Conservation (phyloP, 1,140 invertebrate species). For the Diprion similis region DNA sequence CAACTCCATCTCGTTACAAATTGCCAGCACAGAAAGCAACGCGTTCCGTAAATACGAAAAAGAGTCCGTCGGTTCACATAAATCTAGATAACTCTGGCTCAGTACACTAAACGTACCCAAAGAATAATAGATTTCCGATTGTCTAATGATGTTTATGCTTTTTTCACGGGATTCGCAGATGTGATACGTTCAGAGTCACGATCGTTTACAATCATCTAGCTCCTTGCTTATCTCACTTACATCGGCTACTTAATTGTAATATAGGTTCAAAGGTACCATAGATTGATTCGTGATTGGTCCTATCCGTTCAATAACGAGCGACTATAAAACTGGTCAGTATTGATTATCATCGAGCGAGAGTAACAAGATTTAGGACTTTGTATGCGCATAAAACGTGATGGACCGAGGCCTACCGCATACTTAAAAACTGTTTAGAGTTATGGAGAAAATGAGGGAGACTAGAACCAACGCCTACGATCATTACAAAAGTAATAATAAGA, state of each 20-base stretch:
- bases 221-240: neutral
- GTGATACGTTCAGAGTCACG: neutral
- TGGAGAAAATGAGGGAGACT: too few relatives aligned
- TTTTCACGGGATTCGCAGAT: neutral
- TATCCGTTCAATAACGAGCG: too few relatives aligned
- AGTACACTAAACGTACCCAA: neutral
- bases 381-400: too few relatives aligned
- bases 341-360: too few relatives aligned
- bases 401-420: too few relatives aligned
- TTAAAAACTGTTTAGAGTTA: too few relatives aligned
- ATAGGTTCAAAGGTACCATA: too few relatives aligned
- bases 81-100: neutral
- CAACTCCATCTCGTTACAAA: neutral
- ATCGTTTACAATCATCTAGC: too few relatives aligned
- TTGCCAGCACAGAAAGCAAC: neutral
- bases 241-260: neutral
- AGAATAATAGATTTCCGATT: neutral
- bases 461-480: too few relatives aligned
- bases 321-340: too few relatives aligned
- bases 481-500: neutral
- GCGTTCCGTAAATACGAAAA: constrained; percentile 3
- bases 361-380: too few relatives aligned
- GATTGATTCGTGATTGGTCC: too few relatives aligned
- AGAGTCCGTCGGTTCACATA: neutral
- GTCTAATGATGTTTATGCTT: neutral